These are phyloP conservation scores for Acheta domesticus DNA, from an alignment of 2,888 invertebrate genomes.

Conservation along the genomic window DNA sequence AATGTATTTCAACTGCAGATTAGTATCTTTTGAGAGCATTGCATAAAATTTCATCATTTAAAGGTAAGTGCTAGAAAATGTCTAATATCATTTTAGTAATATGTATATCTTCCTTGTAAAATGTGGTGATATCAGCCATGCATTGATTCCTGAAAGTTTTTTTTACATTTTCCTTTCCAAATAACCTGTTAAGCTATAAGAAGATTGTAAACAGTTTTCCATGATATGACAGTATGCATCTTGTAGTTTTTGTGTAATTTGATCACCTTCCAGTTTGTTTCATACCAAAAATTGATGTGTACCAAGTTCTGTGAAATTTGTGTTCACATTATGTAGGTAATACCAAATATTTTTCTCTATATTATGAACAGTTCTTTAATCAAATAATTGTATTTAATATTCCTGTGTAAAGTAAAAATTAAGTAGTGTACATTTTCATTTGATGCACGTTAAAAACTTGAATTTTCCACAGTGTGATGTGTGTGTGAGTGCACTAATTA, in stretches of 20 bases:
- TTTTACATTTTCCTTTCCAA: background rate
- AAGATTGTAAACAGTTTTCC: background rate
- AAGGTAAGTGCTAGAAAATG: too few species aligned
- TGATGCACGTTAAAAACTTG: background rate
- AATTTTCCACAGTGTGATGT: background rate
- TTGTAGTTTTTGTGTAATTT: background rate
- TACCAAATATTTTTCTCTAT: background rate
- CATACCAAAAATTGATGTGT: background rate
- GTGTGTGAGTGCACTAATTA: too few species aligned
- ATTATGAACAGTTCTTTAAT: too few species aligned
- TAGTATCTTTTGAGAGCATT: background rate
- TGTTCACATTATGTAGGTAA: background rate
- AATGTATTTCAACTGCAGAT: background rate
- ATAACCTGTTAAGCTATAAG: background rate
- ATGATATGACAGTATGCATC: background rate
- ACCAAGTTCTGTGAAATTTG: background rate
- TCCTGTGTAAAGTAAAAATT: background rate
- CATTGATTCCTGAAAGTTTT: background rate
- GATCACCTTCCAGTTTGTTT: background rate
- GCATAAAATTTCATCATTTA: too few species aligned
- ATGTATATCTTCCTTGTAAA: background rate
- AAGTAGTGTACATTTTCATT: background rate
- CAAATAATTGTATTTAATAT: background rate
- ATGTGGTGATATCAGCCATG: background rate
- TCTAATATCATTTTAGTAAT: background rate